Base-by-base conservation (phyloP, 1,140 invertebrate genomes). In the Dreissena rostriformis region DNA sequence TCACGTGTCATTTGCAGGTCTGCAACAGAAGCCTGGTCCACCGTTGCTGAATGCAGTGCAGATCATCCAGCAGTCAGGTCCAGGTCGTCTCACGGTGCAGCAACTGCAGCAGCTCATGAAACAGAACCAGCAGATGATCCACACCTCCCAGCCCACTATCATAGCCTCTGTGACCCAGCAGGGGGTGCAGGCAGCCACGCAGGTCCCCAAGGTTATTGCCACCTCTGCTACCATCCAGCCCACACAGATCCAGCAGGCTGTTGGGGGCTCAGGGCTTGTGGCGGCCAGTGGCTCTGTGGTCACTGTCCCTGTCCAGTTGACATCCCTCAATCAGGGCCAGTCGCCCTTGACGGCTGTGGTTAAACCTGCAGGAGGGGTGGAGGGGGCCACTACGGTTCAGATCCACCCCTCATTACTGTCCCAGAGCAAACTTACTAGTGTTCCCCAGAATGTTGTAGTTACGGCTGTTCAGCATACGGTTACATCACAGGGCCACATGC, bases 41-140 rank as follows among this genome's bases (percentile, higher is more conserved):
- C 75, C 76, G 57, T 68, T 80, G 70, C 52, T 89, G 77, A 85
- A 84, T 76, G 81, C 87, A 53, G 84, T 90, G 26, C 89, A 90
- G 78, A 88, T 90, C 29, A 90, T 88, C 65, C 86, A 90, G 39
- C 84, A 86, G n/a, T 76, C 79, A 49, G 83, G 86, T 70, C 82
- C 76, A 17, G 67, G 70, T 57, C 39, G 39, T 39, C 49, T 88
- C 1, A 88, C 89, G 15, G 85, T 86, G 14, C 90, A 91, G 51
- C 86, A 90, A n/a, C 65, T 92, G 11, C 87, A 91, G 29, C 91
- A 92, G 84, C 85, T 91, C 14, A 87, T 91, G 61, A 91, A 90
- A 71, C 86, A 86, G 68, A 88, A 88, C 19, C 86, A 85, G 39
- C 88, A 89, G 68, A 86, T 87, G 24, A 88, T 87, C 14, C 81